Conservation (phyloP, 1,140 invertebrate genomes). For the Sitodiplosis mosellana region DNA sequence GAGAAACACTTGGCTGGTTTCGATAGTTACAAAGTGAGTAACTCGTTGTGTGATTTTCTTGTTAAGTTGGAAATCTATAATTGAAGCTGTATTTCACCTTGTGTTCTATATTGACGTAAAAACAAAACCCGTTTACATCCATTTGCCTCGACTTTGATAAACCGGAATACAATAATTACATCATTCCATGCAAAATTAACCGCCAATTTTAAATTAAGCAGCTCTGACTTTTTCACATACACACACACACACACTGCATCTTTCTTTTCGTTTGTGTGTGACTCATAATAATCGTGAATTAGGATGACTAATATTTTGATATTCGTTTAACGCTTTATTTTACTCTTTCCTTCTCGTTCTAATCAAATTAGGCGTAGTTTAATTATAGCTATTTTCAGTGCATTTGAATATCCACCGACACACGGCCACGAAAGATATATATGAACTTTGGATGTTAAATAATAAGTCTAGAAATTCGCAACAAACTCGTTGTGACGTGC, state of each 20-base stretch:
- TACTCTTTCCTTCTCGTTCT: slow-evolving; percentile 2
- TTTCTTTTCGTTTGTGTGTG: too few species aligned
- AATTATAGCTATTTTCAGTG: not conserved
- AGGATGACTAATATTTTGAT: too few species aligned
- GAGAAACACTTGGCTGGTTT: slow-evolving; percentile 70
- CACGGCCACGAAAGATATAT: too few species aligned
- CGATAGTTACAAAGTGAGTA: slow-evolving; percentile 75
- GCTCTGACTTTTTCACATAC: too few species aligned
- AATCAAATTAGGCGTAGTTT: not conserved
- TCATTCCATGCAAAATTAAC: not conserved
- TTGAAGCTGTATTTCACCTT: not conserved
- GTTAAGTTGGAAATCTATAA: not conserved
- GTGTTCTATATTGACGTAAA: not conserved
- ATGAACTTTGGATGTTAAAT: too few species aligned
- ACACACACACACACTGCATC: too few species aligned
- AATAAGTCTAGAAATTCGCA: too few species aligned
- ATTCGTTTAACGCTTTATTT: not conserved
- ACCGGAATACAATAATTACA: not conserved
- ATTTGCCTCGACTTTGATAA: slow-evolving; percentile 1
- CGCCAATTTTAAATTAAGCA: too few species aligned
- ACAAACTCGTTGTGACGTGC: too few species aligned
- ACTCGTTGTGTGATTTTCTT: not conserved
- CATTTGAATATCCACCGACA: slow-evolving; percentile 3
- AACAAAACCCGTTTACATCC: not conserved
- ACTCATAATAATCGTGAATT: too few species aligned